Base-by-base conservation (phyloP, 53 echinoderm and acorn worm species). In the Mesocentrotus franciscanus region DNA sequence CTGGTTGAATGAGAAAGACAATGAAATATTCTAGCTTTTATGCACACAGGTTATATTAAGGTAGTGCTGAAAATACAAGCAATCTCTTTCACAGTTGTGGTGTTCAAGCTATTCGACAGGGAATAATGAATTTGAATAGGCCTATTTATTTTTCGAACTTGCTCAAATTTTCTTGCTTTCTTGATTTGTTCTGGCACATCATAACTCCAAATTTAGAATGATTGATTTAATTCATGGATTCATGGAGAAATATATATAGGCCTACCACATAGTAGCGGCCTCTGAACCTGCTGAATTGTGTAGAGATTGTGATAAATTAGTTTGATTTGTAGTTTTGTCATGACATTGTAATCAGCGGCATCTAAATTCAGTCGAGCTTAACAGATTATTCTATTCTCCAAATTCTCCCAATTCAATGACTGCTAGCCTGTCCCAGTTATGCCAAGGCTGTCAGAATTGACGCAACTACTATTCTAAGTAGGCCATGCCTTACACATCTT, bases 401-500 rank as follows among this genome's bases (percentile, higher is more conserved):
- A 39, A 33, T 81, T 81, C 81, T 81, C 39, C 42, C 1, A 16
- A 81, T 81, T 39, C 81, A 81, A 42, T 20, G 81, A 81, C 81
- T 81, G 18, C 22, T 39, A 42, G 17, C 15, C 42, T 81, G 81
- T 81, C 20, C 81, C 81, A 81, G 81, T 81, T 81, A 81, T 39
- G 42, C 42, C 81, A 81, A 81, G 81, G 81, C 42, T 81, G 81
- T 42, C 36, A 17, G 81, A 81, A 16, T 81, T 81, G 42, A 81
- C 9, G 22, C 42, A 81, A 18, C 16, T 42, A 81, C 18, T 81
- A 39, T 81, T 81, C 81, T 81, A 81, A 81, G 39, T 81, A 36
- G 81, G 42, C 81, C 81, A 81, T 36, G 42, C 20, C 76, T 22
- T 29, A 76, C 76, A 33, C 33, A 11, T 29, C 39, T 20, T 81